Evolutionary conservation across 1,140 invertebrate species (phyloP).

Genomic region (Drosophila tristis): DNA sequence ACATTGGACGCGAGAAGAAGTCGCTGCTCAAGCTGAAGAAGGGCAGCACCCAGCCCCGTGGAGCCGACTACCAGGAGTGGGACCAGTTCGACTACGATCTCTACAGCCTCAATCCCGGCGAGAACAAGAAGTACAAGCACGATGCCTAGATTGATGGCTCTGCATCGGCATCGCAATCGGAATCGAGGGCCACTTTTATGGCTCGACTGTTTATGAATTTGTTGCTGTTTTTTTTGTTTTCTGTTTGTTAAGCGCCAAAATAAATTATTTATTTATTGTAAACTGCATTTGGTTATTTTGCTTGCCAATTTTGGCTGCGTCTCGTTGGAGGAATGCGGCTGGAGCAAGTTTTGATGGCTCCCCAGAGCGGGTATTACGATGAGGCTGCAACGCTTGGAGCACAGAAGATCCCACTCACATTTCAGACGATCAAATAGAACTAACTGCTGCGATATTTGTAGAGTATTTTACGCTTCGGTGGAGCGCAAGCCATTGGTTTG

Average conservation of each 20-base stretch:
- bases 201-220: conserved; percentile 44
- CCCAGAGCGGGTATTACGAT: too few species aligned
- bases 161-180: background rate
- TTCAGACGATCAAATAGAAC: too few species aligned
- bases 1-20: conserved; percentile 56
- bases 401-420: too few species aligned
- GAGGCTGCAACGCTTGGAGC: too few species aligned
- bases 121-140: conserved; percentile 69
- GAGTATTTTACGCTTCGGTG: conserved; percentile 7
- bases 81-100: conserved; percentile 81
- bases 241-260: conserved; percentile 63
- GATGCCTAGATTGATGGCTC: conserved; percentile 34
- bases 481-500: too few species aligned
- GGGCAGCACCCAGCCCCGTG: conserved; percentile 63
- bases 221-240: conserved; percentile 59
- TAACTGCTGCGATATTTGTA: background rate
- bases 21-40: conserved; percentile 65
- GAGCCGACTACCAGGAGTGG: conserved; percentile 59
- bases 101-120: conserved; percentile 70
- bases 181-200: background rate
- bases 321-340: conserved; percentile 41
- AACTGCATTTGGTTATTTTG: conserved; percentile 38
- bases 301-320: conserved; percentile 12
- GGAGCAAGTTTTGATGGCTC: conserved; percentile 30
- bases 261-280: conserved; percentile 82